Evolutionary conservation across 2,888 invertebrate genomes (phyloP), one percentile per base, ranked within the genome.

Genomic region (Hemithea aestivaria): DNA sequence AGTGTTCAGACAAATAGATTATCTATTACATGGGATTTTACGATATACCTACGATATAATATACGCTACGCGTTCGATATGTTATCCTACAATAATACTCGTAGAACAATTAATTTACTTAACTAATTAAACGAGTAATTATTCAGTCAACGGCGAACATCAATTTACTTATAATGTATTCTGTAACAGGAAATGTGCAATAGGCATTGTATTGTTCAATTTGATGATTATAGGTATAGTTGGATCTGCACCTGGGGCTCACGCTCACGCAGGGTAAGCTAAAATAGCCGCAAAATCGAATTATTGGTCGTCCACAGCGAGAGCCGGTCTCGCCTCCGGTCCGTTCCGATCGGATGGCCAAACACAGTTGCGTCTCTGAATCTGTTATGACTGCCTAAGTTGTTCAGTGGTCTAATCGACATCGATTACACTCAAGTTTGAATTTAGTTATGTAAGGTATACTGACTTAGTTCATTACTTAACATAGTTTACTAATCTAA

Each of bases 271-370:
- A 60, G 63, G 58, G 68, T 69, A 69, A 67, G 71, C 72, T 77
- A 72, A 78, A 83, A 82, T 80, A 75, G 78, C 83, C 84, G 69
- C 76, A 66, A 78, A 82, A 83, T 81, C 77, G 79, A 81, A 77
- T 83, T 80, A 83, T 76, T 78, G 72, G 64, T 65, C 63, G 73
- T 75, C 73, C 74, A 73, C 67, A 73, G 66, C 62, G 58, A 66
- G n/a, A 16, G 64, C 64, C 71, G 62, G 65, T 68, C 62, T 62
- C 53, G 54, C 60, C 71, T 16, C 16, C 16, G 16, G 16, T 16
- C 62, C 62, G 65, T 70, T 70, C 62, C 64, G 50, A 58, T 59
- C 61, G 62, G 53, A 53, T 66, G 56, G 56, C 64, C 66, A 65
- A 70, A 76, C 62, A 61, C 56, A 67, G 60, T 63, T 60, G 53